Evolutionary conservation across 2,113 vertebrate species (phyloP).

Genomic region (Ciconia maguari): DNA sequence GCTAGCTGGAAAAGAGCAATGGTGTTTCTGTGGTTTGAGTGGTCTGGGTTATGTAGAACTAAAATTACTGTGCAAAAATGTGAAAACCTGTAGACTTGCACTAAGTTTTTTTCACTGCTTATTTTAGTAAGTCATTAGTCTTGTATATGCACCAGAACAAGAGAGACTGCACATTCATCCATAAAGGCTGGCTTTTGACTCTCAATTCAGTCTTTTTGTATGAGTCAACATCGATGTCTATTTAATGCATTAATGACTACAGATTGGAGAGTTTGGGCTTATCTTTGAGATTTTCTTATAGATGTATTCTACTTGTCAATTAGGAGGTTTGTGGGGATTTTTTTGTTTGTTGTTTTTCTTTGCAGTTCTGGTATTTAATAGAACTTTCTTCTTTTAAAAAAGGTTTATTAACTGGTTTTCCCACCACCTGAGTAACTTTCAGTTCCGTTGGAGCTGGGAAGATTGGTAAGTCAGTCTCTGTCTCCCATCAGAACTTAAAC

Average conservation of each 20-base stretch:
- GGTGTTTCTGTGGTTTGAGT: neutral
- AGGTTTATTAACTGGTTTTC: slow-evolving; percentile 91
- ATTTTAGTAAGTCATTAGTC: neutral
- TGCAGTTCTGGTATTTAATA: neutral
- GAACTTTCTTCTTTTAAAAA: neutral
- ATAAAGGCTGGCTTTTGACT: neutral
- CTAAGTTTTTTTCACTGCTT: neutral
- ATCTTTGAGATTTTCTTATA: neutral
- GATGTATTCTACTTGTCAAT: neutral
- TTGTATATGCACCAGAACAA: neutral
- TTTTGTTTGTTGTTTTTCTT: neutral
- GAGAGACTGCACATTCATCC: neutral
- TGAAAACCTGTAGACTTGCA: neutral
- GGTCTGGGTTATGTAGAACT: neutral
- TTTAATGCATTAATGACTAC: neutral
- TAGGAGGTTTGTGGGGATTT: neutral
- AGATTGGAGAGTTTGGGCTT: neutral
- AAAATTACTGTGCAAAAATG: neutral
- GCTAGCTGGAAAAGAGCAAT: neutral
- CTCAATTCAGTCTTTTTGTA: neutral
- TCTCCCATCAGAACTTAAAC: neutral
- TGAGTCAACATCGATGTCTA: neutral
- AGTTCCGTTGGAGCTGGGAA: slow-evolving; percentile 95
- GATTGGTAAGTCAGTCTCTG: slow-evolving; percentile 83
- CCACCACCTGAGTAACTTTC: slow-evolving; percentile 93